Conservation (phyloP, 2,797 vertebrate genomes). For the Todus mexicanus region DNA sequence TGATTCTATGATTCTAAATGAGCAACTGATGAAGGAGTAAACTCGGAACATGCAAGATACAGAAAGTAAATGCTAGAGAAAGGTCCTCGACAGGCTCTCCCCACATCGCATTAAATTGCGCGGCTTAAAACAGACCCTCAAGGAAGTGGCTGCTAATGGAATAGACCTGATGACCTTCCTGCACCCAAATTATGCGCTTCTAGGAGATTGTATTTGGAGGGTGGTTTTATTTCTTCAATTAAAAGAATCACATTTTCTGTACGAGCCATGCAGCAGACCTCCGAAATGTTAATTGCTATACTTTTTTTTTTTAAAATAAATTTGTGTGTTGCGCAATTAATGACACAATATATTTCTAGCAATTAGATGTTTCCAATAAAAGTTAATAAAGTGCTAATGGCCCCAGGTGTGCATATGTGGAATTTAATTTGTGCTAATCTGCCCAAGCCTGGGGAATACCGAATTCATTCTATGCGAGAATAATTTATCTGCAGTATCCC, state of each 20-base stretch:
- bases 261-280: not conserved
- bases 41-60: not conserved
- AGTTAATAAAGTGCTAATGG: constrained; percentile 18
- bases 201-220: constrained; percentile 13
- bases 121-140: not conserved
- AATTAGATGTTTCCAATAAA: constrained; percentile 14
- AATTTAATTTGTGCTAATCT: constrained; percentile 55
- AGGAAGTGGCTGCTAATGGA: constrained; percentile 1
- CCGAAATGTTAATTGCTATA: not conserved
- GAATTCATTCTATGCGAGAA: not conserved
- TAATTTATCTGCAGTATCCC: constrained; percentile 14
- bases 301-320: not conserved
- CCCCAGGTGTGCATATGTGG: constrained; percentile 32
- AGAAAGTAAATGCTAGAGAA: not conserved
- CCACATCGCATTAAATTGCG: not conserved
- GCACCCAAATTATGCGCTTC: not conserved
- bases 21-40: not conserved
- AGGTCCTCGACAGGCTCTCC: not conserved
- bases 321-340: not conserved
- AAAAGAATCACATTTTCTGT: constrained; percentile 40
- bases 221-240: constrained; percentile 19
- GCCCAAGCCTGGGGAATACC: not conserved
- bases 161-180: not conserved
- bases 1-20: constrained; percentile 14
- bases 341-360: constrained; percentile 12